Evolutionary conservation across 1,140 invertebrate species (phyloP).

Genomic region (Batillaria attramentaria): DNA sequence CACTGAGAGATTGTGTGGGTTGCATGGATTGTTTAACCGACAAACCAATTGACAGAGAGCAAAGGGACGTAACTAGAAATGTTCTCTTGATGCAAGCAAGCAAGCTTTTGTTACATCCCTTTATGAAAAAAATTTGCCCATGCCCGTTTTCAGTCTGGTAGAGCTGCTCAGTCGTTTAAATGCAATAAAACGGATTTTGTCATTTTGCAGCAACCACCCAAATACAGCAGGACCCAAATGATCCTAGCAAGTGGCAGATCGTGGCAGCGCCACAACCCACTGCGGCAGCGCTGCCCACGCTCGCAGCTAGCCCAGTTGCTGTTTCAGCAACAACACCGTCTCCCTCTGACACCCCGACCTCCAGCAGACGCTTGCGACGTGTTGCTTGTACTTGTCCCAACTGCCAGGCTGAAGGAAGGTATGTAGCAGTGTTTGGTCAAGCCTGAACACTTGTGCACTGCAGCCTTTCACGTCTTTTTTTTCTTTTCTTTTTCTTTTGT

Average conservation of each 20-base stretch:
- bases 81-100: too few relatives aligned
- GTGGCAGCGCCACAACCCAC: conserved; percentile 69
- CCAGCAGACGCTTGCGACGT: conserved; percentile 77
- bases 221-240: conserved; percentile 78
- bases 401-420: conserved; percentile 84
- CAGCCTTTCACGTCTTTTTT: too few relatives aligned
- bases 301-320: conserved; percentile 47
- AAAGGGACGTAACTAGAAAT: too few relatives aligned
- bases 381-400: conserved; percentile 98
- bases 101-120: too few relatives aligned
- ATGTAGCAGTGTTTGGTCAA: too few relatives aligned
- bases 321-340: conserved; percentile 41
- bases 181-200: too few relatives aligned
- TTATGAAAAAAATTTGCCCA: too few relatives aligned
- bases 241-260: conserved; percentile 82
- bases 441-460: neutral
- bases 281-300: conserved; percentile 37
- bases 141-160: too few relatives aligned
- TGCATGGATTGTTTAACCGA: too few relatives aligned
- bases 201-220: conserved; percentile 54
- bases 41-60: too few relatives aligned
- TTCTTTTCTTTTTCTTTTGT: too few relatives aligned
- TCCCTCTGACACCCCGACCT: conserved; percentile 43
- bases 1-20: too few relatives aligned
- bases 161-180: neutral